Conservation (phyloP, 2,113 vertebrate genomes). For the Sylvietta virens region DNA sequence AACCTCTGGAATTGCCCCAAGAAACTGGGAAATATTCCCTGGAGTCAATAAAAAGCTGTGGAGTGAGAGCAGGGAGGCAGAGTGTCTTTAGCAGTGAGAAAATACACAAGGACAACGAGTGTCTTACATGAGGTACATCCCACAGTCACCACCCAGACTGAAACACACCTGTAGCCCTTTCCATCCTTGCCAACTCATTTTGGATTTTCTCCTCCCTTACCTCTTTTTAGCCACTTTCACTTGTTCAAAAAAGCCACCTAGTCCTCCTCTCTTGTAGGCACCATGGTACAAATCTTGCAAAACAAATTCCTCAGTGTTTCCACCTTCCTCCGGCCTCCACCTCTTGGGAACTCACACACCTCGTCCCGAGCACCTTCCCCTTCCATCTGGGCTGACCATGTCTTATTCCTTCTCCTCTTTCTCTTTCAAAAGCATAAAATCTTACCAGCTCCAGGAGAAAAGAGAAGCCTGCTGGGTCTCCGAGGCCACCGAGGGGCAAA, state of each 20-base stretch:
- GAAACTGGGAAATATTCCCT: neutral
- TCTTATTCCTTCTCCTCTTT: neutral
- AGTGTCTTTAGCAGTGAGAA: neutral
- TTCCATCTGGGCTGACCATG: neutral
- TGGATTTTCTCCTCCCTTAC: neutral
- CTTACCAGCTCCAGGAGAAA: neutral
- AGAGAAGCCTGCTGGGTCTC: neutral
- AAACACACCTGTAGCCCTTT: neutral
- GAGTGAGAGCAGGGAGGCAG: neutral
- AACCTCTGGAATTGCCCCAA: neutral
- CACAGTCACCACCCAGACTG: neutral
- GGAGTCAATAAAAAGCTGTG: neutral
- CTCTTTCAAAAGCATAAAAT: neutral
- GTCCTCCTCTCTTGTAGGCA: neutral
- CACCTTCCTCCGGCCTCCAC: neutral
- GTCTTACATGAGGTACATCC: accelerated
- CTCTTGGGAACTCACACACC: neutral
- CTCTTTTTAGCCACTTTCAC: neutral
- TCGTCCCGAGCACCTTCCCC: accelerated
- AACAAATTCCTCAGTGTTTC: neutral
- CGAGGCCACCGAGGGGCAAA: neutral
- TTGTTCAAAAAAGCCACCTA: neutral
- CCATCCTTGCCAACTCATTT: neutral
- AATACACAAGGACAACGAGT: accelerated
- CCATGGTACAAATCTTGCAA: neutral